phyloP scores from a whole-genome alignment of 2,888 invertebrate species.

The Dendrolimus pini region DNA sequence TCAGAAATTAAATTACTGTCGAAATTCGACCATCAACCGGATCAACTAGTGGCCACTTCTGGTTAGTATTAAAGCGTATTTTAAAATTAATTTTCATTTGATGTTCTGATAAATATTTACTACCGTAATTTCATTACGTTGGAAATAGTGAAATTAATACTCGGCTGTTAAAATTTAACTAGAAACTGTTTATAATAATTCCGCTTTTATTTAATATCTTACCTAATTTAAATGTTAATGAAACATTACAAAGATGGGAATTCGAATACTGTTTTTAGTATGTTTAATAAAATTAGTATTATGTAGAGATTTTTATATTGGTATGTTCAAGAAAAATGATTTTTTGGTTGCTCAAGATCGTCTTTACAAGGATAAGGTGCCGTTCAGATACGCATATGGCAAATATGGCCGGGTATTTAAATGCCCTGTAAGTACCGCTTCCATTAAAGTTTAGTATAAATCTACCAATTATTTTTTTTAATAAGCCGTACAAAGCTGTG shows the following conservation, averaged over 20 bases:
- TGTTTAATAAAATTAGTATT: slow-evolving; percentile 13
- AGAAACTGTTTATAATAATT: no score
- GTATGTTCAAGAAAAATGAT: slow-evolving; percentile 54
- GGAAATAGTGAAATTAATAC: no score
- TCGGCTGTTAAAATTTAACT: no score
- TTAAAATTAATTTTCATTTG: background rate
- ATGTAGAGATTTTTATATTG: slow-evolving; percentile 47
- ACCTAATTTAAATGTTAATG: background rate
- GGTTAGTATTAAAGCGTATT: no score
- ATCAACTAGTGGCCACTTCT: no score
- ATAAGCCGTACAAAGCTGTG: no score
- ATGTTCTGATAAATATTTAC: background rate
- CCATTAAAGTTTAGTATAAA: background rate
- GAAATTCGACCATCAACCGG: no score
- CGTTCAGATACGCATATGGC: slow-evolving; percentile 26
- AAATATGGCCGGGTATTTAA: slow-evolving; percentile 50
- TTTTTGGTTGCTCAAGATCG: slow-evolving; percentile 47
- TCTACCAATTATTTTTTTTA: no score
- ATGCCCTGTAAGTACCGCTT: slow-evolving; percentile 39
- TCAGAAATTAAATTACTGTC: no score
- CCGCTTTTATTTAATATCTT: background rate
- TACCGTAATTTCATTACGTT: background rate
- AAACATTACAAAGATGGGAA: no score
- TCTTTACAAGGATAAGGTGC: slow-evolving; percentile 35
- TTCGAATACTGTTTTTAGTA: background rate